Base-by-base conservation (phyloP, 2,113 vertebrate genomes). In the Sakesphorus luctuosus region DNA sequence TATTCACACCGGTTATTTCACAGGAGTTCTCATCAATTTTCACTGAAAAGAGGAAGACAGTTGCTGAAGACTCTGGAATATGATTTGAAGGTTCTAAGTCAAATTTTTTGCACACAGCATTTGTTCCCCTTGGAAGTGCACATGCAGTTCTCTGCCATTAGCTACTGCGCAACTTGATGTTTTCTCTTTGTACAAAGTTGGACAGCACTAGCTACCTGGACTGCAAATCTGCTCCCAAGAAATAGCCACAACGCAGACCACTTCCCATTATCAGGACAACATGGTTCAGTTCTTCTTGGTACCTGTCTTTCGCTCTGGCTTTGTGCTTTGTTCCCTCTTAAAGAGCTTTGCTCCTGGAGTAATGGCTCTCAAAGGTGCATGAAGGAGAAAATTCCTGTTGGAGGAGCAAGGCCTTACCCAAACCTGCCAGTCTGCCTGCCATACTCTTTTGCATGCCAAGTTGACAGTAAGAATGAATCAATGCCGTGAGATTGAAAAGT, bases 391-490 rank as follows among this genome's bases (percentile, higher is more conserved):
- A 80, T 73, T 90, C n/a, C 49, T 56, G 3, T 46, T 85, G 71
- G 28, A 85, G 82, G 26, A 91, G 38, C 4, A 24, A 44, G 69
- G 9, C 36, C 29, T 84, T 73, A 72, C 18, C 36, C 36, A 77
- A 63, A 79, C 23, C 81, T 87, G 65, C 59, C 9, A 7, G 19
- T 83, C 59, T 90, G 75, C 90, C 69, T 92, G 50, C 53, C 7
- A 1, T 85, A 23, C 76, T 81, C 33, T 78, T 94, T 81, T 84
- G 40, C 52, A 94, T 91, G 68, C 77, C 58, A 75, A 23, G 46
- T 44, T 56, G 61, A 87, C n/a, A 61, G 53, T n/a, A 87, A 93
- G 49, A 89, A 84, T 90, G 86, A 94, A 96, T 92, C 68, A 62
- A n/a, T 90, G 73, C 68, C 13, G 36, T 72, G 69, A 79, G 80